A percentile compares a stretch with the other conserved stretches of the same genome.
phyloP scores from a whole-genome alignment of 2,113 vertebrate species.

The Engystomops pustulosus region DNA sequence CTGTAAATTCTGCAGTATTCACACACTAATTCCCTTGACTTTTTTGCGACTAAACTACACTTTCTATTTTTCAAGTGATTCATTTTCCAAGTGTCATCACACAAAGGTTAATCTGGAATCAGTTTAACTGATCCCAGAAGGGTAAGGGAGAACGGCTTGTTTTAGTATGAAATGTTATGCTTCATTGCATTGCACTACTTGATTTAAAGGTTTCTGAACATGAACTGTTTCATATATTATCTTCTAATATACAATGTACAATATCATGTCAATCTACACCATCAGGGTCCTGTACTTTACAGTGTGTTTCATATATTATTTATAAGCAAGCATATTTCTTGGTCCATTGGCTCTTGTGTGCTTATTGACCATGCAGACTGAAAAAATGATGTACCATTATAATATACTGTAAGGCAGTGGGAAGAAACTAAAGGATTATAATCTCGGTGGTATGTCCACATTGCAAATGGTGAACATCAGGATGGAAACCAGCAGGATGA shows the following conservation, averaged over 20 bases:
- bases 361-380: neutral
- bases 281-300: neutral
- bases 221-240: slow-evolving; percentile 14
- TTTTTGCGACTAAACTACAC: slow-evolving; percentile 34
- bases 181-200: slow-evolving; percentile 19
- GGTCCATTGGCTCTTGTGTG: neutral
- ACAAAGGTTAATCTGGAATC: slow-evolving; percentile 54
- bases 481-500: too few relatives aligned
- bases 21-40: slow-evolving; percentile 31
- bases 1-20: slow-evolving; percentile 33
- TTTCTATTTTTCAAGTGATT: slow-evolving; percentile 52
- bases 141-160: slow-evolving; percentile 39
- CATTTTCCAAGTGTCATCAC: slow-evolving; percentile 55
- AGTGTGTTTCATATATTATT: neutral
- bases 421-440: too few relatives aligned
- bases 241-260: slow-evolving; percentile 31
- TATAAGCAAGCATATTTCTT: neutral
- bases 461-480: too few relatives aligned
- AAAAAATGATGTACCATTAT: neutral
- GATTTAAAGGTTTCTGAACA: slow-evolving; percentile 52
- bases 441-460: too few relatives aligned
- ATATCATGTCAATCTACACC: slow-evolving; percentile 23
- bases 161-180: slow-evolving; percentile 47
- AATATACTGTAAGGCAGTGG: too few relatives aligned
- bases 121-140: slow-evolving; percentile 43